Percentiles rank a stretch among this genome's conserved stretches.
These are phyloP conservation scores for Lutjanus campechanus DNA, from an alignment of 2,797 vertebrate genomes.

Conservation along the genomic window DNA sequence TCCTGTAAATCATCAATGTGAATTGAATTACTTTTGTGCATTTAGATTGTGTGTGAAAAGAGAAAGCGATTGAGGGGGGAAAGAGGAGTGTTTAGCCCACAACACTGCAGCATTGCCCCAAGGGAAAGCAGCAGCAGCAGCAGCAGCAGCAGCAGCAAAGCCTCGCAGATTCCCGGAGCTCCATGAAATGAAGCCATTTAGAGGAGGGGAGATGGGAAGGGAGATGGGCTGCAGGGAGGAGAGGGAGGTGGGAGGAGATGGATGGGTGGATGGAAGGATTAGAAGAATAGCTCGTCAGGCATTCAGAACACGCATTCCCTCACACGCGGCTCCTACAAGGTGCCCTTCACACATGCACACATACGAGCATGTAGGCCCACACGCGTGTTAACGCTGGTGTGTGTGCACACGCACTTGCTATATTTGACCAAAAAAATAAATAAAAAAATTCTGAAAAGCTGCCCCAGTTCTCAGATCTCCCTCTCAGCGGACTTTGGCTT, in stretches of 20 bases:
- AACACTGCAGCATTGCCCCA: conserved; percentile 58
- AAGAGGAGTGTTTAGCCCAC: conserved; percentile 22
- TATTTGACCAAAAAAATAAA: conserved; percentile 5
- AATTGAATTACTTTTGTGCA: conserved; percentile 44
- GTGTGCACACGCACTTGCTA: background rate
- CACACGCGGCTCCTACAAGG: conserved; percentile 71
- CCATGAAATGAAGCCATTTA: conserved; percentile 79
- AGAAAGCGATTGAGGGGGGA: background rate
- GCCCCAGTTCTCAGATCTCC: conserved; percentile 36
- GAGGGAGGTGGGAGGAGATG: conserved; percentile 67
- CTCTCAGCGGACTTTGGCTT: conserved; percentile 41
- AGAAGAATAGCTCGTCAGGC: conserved; percentile 73
- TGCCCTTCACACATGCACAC: conserved; percentile 77
- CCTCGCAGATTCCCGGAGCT: conserved; percentile 66
- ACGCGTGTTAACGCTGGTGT: conserved; percentile 14
- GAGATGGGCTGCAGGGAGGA: conserved; percentile 69
- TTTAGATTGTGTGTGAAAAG: conserved; percentile 42
- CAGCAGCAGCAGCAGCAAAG: conserved; percentile 51
- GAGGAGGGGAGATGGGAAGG: conserved; percentile 46
- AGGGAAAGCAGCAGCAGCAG: conserved; percentile 49
- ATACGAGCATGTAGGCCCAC: conserved; percentile 32
- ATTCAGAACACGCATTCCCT: conserved; percentile 78
- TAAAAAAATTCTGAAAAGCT: conserved; percentile 31
- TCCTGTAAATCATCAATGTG: conserved; percentile 56
- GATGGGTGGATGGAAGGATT: conserved; percentile 77